These are phyloP conservation scores for Caprella mutica DNA, from an alignment of 2,888 invertebrate genomes.

Conservation along the genomic window DNA sequence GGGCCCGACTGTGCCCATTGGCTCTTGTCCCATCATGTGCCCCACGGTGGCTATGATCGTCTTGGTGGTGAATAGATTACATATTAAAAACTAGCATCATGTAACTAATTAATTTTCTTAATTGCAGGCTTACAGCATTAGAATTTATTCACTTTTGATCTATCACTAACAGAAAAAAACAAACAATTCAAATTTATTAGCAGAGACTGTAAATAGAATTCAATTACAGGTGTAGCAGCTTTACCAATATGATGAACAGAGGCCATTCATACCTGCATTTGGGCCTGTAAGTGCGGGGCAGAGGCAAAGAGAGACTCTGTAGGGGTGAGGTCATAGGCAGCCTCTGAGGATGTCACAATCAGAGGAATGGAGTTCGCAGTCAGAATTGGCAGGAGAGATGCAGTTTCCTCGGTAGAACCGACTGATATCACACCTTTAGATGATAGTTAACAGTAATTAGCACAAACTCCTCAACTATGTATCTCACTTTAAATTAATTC, in stretches of 20 bases:
- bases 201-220: too few relatives aligned
- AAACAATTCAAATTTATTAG: too few relatives aligned
- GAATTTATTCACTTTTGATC: too few relatives aligned
- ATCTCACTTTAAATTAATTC: not conserved
- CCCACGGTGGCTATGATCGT: slow-evolving; percentile 3
- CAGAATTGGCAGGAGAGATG: not conserved
- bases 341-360: slow-evolving; percentile 2
- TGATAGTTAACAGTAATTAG: too few relatives aligned
- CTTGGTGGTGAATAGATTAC: too few relatives aligned
- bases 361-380: not conserved
- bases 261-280: not conserved
- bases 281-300: slow-evolving; percentile 1
- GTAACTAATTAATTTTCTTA: too few relatives aligned
- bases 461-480: not conserved
- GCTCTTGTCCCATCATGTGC: not conserved
- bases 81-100: too few relatives aligned
- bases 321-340: not conserved
- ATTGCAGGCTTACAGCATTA: too few relatives aligned
- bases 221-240: not conserved
- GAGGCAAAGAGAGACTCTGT: not conserved
- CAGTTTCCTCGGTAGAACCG: not conserved
- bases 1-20: not conserved
- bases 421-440: not conserved
- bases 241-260: not conserved
- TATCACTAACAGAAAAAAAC: too few relatives aligned